These are phyloP conservation scores for Anagyrus pseudococci DNA, from an alignment of 2,888 invertebrate genomes.

Conservation along the genomic window DNA sequence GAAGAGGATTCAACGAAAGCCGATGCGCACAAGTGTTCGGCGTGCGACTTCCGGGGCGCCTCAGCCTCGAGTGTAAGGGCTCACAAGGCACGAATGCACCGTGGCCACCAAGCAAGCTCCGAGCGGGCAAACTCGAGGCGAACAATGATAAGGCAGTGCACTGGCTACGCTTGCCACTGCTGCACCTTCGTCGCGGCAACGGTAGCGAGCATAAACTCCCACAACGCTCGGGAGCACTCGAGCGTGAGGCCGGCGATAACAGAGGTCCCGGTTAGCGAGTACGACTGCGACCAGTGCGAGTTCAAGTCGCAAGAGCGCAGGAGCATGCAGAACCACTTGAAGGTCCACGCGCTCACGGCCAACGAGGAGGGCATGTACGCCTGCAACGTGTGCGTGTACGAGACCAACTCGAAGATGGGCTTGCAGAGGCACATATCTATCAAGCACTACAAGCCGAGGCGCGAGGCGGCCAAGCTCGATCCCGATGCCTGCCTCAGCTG, in stretches of 20 bases:
- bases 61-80: slow-evolving; percentile 28
- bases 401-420: slow-evolving; percentile 34
- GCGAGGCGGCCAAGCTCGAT: background rate
- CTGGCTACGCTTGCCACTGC: slow-evolving; percentile 32
- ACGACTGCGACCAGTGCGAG: slow-evolving; percentile 49
- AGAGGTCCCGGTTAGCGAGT: slow-evolving; percentile 28
- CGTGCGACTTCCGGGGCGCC: background rate
- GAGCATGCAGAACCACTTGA: slow-evolving; percentile 49
- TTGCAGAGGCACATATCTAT: slow-evolving; percentile 37
- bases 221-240: slow-evolving; percentile 35
- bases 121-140: background rate
- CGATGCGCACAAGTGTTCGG: slow-evolving; percentile 2
- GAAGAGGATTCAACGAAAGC: background rate
- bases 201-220: slow-evolving; percentile 31
- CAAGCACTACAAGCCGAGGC: slow-evolving; percentile 25
- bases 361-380: slow-evolving; percentile 32
- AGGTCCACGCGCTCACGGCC: slow-evolving; percentile 42
- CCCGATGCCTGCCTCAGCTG: background rate
- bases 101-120: slow-evolving; percentile 31
- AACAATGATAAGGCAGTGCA: slow-evolving; percentile 4
- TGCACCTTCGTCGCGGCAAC: slow-evolving; percentile 33
- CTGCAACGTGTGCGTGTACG: slow-evolving; percentile 20
- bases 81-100: slow-evolving; percentile 41
- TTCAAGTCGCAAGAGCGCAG: slow-evolving; percentile 50
- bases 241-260: slow-evolving; percentile 14